Evolutionary conservation across 2,888 invertebrate genomes (phyloP).

Genomic region (Parascotia fuliginaria): DNA sequence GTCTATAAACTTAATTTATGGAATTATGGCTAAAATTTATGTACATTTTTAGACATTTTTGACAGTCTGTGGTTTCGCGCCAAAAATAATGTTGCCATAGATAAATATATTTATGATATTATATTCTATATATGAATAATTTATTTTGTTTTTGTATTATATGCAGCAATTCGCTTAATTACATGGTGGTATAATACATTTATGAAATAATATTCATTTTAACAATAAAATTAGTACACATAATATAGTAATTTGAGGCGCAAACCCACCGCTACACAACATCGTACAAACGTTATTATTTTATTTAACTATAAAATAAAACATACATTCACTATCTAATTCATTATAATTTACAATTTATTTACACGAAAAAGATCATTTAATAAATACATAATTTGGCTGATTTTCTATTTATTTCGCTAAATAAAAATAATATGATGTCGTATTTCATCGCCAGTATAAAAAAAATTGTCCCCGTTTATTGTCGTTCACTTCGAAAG

Average conservation of each 20-base stretch:
- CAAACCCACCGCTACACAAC: slow-evolving; percentile 41
- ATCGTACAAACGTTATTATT: slow-evolving; percentile 46
- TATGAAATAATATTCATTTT: too few species aligned
- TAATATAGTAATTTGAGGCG: slow-evolving; percentile 27
- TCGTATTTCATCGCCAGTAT: slow-evolving; percentile 40
- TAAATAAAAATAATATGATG: slow-evolving; percentile 42
- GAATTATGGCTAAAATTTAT: slow-evolving; percentile 71
- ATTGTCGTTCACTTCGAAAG: slow-evolving; percentile 69
- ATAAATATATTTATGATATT: too few species aligned
- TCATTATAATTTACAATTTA: slow-evolving; percentile 77
- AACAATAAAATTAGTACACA: too few species aligned
- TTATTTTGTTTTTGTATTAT: too few species aligned
- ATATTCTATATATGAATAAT: too few species aligned
- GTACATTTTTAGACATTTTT: slow-evolving; percentile 60
- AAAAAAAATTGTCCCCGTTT: slow-evolving; percentile 49
- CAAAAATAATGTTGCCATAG: slow-evolving; percentile 35
- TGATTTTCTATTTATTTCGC: slow-evolving; percentile 49
- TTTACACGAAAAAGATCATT: slow-evolving; percentile 73
- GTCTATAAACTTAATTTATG: slow-evolving; percentile 80
- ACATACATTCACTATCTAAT: slow-evolving; percentile 78
- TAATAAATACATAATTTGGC: slow-evolving; percentile 80
- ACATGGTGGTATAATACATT: too few species aligned
- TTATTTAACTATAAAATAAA: slow-evolving; percentile 42
- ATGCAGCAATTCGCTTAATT: too few species aligned
- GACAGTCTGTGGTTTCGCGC: slow-evolving; percentile 43